These are phyloP conservation scores for Yponomeuta cagnagella DNA, from an alignment of 2,888 invertebrate genomes.

Conservation along the genomic window DNA sequence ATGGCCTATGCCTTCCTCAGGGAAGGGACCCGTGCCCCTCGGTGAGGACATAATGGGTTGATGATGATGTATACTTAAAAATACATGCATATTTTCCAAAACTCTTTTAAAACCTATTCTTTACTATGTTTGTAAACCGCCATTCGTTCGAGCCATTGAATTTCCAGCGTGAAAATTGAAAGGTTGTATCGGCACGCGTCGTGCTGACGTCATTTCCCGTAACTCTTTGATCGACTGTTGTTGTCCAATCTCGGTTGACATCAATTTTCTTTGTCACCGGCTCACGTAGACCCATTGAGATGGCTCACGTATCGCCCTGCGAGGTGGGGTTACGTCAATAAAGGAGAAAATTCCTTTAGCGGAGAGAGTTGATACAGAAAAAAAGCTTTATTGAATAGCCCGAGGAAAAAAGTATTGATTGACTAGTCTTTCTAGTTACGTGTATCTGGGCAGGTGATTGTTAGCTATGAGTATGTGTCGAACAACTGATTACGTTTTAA, in stretches of 20 bases:
- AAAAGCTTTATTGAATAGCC: neutral
- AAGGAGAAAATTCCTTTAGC: slow-evolving; percentile 3
- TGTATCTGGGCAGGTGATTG: neutral
- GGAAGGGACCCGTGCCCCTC: too few species aligned
- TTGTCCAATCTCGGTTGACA: neutral
- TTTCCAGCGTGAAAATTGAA: neutral
- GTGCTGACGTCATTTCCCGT: neutral
- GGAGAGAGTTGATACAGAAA: slow-evolving; percentile 4
- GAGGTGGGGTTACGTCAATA: neutral
- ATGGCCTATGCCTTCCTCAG: too few species aligned
- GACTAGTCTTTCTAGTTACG: neutral
- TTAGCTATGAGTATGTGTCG: too few species aligned
- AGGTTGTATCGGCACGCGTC: neutral
- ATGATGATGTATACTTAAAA: too few species aligned
- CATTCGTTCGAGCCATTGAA: neutral
- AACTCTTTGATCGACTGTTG: neutral
- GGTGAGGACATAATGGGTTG: too few species aligned
- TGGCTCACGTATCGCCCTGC: slow-evolving; percentile 5
- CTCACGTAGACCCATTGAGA: slow-evolving; percentile 8
- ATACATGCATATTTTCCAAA: too few species aligned
- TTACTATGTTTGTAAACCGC: neutral
- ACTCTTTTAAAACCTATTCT: too few species aligned
- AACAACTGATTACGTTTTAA: neutral
- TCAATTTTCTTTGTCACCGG: neutral
- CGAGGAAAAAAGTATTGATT: slow-evolving; percentile 3